Percentiles rank a stretch among this genome's conserved stretches.
These are phyloP conservation scores for Poeciliopsis occidentalis DNA, from an alignment of 2,113 vertebrate species.

Conservation along the genomic window DNA sequence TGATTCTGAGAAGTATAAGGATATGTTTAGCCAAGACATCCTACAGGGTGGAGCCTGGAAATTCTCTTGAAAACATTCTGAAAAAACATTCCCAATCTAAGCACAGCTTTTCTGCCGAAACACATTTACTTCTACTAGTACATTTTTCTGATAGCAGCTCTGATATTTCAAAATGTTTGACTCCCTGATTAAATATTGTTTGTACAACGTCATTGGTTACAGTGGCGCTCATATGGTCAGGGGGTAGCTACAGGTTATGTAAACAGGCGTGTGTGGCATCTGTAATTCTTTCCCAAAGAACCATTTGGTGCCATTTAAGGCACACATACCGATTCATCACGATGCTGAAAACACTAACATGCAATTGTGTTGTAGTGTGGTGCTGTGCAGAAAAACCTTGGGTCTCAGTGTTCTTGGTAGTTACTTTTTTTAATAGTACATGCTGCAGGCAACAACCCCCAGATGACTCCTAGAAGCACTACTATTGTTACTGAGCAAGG, in stretches of 20 bases:
- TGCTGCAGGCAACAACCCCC: background rate
- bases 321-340: background rate
- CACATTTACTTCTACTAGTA: background rate
- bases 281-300: slow-evolving; percentile 17
- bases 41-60: background rate
- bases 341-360: background rate
- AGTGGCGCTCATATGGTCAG: slow-evolving; percentile 16
- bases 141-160: background rate
- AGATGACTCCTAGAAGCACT: background rate
- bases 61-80: background rate
- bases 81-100: background rate
- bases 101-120: background rate
- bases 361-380: background rate
- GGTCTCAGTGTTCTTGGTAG: no score
- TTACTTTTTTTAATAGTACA: background rate
- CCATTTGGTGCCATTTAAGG: slow-evolving; percentile 8
- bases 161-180: slow-evolving; percentile 27
- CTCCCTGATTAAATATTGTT: slow-evolving; percentile 27
- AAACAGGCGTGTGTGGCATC: slow-evolving; percentile 33
- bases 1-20: background rate
- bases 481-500: background rate
- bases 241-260: slow-evolving; percentile 41
- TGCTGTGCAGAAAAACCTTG: no score
- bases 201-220: slow-evolving; percentile 1
- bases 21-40: background rate